Evolutionary conservation across 2,888 invertebrate genomes (phyloP).

Genomic region (Stegophylla sp.): DNA sequence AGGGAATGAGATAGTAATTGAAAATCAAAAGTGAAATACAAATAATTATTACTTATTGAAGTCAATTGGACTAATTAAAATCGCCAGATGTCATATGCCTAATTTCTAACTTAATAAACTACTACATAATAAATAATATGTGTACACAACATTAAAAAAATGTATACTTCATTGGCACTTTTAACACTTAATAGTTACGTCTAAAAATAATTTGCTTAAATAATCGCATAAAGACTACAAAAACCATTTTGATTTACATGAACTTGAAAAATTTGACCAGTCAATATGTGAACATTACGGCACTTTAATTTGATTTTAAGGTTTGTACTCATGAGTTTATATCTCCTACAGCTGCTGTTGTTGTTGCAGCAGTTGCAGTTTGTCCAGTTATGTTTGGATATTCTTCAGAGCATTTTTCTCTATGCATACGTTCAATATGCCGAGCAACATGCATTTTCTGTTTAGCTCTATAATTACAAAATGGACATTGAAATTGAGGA

Average conservation of each 20-base stretch:
- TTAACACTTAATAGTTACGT: conserved; percentile 41
- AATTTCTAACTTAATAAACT: conserved; percentile 43
- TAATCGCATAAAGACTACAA: conserved; percentile 15
- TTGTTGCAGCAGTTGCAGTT: conserved; percentile 27
- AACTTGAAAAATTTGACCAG: conserved; percentile 47
- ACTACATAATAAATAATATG: conserved; percentile 47
- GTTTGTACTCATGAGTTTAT: conserved; percentile 51
- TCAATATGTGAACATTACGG: conserved; percentile 53
- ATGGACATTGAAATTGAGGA: conserved; percentile 82
- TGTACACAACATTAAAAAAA: conserved; percentile 48
- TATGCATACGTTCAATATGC: conserved; percentile 84
- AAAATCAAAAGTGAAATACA: conserved; percentile 37
- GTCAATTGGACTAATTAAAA: conserved; percentile 59
- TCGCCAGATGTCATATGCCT: conserved; percentile 45
- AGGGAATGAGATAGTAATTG: conserved; percentile 26
- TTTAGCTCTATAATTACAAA: conserved; percentile 83
- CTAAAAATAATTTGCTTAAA: conserved; percentile 39
- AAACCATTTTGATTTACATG: conserved; percentile 49
- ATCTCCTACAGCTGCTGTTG: conserved; percentile 46
- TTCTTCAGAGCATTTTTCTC: conserved; percentile 66
- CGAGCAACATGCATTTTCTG: conserved; percentile 85
- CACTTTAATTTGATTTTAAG: conserved; percentile 47
- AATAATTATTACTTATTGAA: conserved; percentile 50
- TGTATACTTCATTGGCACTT: conserved; percentile 57
- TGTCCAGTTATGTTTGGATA: conserved; percentile 51